Conservation (phyloP, 1,140 invertebrate genomes). For the Frieseomelitta varia region DNA sequence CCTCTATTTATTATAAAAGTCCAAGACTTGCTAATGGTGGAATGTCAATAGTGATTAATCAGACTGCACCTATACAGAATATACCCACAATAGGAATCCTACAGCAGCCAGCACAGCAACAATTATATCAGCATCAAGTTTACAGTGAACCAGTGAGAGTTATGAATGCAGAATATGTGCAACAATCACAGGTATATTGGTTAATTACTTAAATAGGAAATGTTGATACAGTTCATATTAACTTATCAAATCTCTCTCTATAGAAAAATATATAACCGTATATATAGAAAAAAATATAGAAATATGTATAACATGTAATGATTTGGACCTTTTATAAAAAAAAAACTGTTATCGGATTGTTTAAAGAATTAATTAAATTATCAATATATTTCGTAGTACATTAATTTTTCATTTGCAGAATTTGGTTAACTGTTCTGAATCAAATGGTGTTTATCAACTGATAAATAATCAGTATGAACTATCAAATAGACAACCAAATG, state of each 20-base stretch:
- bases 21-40: background rate
- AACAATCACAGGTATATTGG: constrained; percentile 23
- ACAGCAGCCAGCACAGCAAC: constrained; percentile 7
- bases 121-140: constrained; percentile 8
- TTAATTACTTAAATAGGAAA: background rate
- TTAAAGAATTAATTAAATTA: background rate
- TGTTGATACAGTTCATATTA: background rate
- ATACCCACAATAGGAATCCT: background rate
- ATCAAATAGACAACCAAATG: background rate
- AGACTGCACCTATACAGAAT: background rate
- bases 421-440: background rate
- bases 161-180: background rate
- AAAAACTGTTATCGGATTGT: background rate
- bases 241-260: background rate
- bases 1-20: background rate
- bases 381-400: background rate
- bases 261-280: background rate
- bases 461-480: no score
- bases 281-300: no score
- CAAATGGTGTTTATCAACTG: background rate
- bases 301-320: background rate
- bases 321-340: background rate
- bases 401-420: constrained; percentile 9
- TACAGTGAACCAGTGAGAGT: background rate
- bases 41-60: constrained; percentile 32